Evolutionary conservation across 2,113 vertebrate species (phyloP).

Genomic region (Psettodes erumei): DNA sequence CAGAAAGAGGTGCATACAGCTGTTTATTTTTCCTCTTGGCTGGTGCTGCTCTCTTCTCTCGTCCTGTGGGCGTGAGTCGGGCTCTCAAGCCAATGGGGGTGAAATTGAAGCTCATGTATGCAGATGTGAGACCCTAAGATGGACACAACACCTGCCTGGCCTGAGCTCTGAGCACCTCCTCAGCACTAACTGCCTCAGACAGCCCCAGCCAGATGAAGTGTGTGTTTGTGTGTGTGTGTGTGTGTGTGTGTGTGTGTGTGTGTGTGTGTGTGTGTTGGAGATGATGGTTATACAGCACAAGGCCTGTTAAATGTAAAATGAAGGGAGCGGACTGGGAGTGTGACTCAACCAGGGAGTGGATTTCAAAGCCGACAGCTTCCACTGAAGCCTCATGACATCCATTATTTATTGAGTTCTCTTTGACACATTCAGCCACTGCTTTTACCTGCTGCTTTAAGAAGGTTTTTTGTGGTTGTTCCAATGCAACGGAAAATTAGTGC

Average conservation of each 20-base stretch:
- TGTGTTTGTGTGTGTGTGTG: conserved; percentile 7
- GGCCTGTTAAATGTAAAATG: conserved; percentile 68
- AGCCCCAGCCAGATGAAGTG: conserved; percentile 40
- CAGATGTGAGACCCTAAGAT: conserved; percentile 58
- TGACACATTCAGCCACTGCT: conserved; percentile 58
- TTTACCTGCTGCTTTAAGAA: conserved; percentile 61
- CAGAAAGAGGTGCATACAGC: conserved; percentile 32
- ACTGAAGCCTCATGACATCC: conserved; percentile 67
- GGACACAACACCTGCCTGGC: conserved; percentile 61
- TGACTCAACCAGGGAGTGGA: conserved; percentile 64
- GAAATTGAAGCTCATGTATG: conserved; percentile 71
- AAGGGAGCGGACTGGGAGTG: conserved; percentile 59
- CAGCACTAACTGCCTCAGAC: conserved; percentile 55
- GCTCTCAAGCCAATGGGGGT: conserved; percentile 37
- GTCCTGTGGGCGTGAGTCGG: conserved; percentile 29
- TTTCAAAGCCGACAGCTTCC: conserved; percentile 73
- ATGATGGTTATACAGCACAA: conserved; percentile 45
- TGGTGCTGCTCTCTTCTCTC: conserved; percentile 21
- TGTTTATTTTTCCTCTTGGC: conserved; percentile 32
- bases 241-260: conserved; percentile 28
- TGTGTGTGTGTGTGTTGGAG: conserved; percentile 17
- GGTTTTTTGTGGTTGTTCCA: too few species aligned
- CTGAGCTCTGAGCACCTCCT: conserved; percentile 51
- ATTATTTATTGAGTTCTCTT: conserved; percentile 72
- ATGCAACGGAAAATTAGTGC: too few species aligned